Percentiles rank a stretch among this genome's conserved stretches.
Conservation (phyloP, 2,888 invertebrate species). For the Cheilosia urbana region DNA sequence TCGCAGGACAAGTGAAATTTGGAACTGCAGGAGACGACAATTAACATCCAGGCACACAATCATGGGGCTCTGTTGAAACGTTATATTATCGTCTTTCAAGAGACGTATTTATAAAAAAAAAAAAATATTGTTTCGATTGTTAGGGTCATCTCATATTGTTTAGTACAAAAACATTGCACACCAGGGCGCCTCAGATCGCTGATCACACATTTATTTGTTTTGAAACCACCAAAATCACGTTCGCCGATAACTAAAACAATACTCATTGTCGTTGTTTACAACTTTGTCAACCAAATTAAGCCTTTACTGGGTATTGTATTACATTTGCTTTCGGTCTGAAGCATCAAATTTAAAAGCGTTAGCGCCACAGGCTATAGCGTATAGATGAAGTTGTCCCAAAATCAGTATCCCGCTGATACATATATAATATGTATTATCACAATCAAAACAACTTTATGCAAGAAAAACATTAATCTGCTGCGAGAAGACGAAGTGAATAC, state of each 20-base stretch:
- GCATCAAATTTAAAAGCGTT: neutral
- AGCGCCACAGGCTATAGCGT: conserved; percentile 32
- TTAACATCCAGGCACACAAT: no score
- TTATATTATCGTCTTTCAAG: no score
- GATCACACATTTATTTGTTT: neutral
- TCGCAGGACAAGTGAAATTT: no score
- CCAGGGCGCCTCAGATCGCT: neutral
- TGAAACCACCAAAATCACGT: neutral
- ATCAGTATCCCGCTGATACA: conserved; percentile 10
- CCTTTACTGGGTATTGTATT: neutral
- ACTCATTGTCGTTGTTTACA: neutral
- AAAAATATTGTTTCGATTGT: neutral
- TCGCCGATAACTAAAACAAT: neutral
- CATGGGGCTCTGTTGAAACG: no score
- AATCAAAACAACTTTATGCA: conserved; percentile 24
- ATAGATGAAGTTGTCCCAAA: neutral
- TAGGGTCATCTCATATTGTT: neutral
- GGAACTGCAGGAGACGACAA: no score
- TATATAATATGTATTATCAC: conserved; percentile 23
- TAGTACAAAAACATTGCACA: neutral
- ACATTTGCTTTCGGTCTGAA: neutral
- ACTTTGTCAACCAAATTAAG: neutral
- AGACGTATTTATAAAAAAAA: no score
- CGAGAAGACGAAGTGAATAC: no score
- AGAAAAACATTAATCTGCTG: conserved; percentile 5